These are phyloP conservation scores for Aspidoscelis tigris DNA, from an alignment of 2,113 vertebrate species.

Conservation along the genomic window DNA sequence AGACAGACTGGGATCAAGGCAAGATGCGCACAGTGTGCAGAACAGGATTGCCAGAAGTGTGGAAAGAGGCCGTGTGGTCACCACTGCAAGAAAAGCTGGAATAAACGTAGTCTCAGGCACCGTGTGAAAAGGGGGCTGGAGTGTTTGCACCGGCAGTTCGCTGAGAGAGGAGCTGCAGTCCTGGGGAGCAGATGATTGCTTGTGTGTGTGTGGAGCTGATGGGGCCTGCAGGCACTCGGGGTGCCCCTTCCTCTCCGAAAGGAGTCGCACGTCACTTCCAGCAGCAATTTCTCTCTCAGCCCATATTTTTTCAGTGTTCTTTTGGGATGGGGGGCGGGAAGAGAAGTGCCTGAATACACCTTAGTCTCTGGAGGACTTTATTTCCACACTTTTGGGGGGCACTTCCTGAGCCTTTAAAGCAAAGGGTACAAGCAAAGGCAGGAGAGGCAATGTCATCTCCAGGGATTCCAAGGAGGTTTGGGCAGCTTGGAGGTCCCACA, in stretches of 20 bases:
- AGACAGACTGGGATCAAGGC: no score
- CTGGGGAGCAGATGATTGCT: no score
- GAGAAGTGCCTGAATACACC: background rate
- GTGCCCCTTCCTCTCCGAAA: background rate
- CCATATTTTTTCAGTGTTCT: background rate
- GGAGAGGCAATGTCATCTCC: slow-evolving; percentile 16
- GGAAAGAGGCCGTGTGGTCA: no score
- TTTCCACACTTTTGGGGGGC: slow-evolving; percentile 48
- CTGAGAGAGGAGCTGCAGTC: no score
- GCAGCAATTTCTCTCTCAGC: accelerated
- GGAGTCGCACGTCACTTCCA: accelerated
- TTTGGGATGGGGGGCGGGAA: background rate
- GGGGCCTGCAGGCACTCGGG: background rate
- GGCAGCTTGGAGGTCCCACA: slow-evolving; percentile 24
- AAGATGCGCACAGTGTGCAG: no score
- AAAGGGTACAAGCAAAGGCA: slow-evolving; percentile 24
- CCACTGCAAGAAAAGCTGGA: no score
- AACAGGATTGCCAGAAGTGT: no score
- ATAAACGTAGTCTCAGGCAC: no score
- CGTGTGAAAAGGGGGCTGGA: no score
- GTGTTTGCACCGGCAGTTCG: no score
- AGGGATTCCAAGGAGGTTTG: slow-evolving; percentile 22
- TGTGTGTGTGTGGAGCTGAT: no score
- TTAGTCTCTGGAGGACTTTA: slow-evolving; percentile 58
- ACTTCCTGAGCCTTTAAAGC: slow-evolving; percentile 24